Evolutionary conservation across 2,888 invertebrate species (phyloP).

Genomic region (Automeris io): DNA sequence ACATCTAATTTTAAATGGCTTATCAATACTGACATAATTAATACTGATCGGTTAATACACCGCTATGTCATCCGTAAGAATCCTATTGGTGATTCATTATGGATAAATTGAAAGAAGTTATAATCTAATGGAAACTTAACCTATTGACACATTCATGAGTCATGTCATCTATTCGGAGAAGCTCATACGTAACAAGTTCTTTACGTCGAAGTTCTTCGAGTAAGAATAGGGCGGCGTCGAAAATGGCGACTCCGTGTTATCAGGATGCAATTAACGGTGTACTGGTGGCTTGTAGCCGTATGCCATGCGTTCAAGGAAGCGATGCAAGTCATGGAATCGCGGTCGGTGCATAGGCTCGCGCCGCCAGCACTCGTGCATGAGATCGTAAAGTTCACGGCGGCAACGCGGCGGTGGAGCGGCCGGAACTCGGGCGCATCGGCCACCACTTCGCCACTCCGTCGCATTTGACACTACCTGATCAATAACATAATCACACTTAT

Average conservation of each 20-base stretch:
- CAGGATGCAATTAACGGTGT: conserved; percentile 29
- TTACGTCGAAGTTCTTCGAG: conserved; percentile 7
- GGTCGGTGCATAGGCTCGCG: conserved; percentile 88
- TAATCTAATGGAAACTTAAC: conserved; percentile 16
- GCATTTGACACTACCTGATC: conserved; percentile 80
- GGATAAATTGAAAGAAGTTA: conserved; percentile 17
- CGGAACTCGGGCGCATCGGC: conserved; percentile 58
- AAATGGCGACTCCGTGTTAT: not conserved
- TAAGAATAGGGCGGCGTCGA: not conserved
- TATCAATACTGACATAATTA: conserved; percentile 37
- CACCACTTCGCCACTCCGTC: conserved; percentile 79
- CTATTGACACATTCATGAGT: conserved; percentile 18
- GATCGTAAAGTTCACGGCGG: conserved; percentile 91
- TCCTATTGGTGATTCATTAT: conserved; percentile 6
- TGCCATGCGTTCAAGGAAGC: conserved; percentile 88
- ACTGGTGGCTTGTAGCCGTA: conserved; percentile 78
- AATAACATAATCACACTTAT: too few relatives aligned
- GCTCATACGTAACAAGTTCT: conserved; percentile 18
- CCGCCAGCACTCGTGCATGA: conserved; percentile 95
- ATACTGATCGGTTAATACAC: conserved; percentile 40
- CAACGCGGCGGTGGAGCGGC: conserved; percentile 84
- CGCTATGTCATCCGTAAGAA: conserved; percentile 24
- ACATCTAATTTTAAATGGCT: conserved; percentile 27
- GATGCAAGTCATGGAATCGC: conserved; percentile 90
- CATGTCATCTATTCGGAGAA: conserved; percentile 21